A percentile compares a stretch with the other conserved stretches of the same genome.
Conservation (phyloP, 1,140 invertebrate species). For the Polypedilum vanderplanki region DNA sequence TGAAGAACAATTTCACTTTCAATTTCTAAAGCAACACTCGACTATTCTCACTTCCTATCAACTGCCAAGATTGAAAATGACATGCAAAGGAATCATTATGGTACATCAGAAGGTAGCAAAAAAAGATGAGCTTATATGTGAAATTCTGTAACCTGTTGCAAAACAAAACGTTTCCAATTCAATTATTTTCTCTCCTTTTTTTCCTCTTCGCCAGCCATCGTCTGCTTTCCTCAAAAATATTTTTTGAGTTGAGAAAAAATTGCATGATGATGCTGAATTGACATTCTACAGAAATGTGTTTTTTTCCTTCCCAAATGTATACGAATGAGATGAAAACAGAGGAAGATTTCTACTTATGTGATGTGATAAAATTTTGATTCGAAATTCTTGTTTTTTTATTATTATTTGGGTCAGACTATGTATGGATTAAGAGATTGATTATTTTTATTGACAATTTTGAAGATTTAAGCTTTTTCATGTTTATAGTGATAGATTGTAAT, state of each 20-base stretch:
- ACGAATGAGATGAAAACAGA: neutral
- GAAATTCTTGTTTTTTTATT: neutral
- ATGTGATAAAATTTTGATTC: neutral
- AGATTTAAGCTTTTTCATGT: no score
- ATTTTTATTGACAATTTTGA: no score
- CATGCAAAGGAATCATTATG: slow-evolving; percentile 5
- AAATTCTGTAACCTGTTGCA: neutral
- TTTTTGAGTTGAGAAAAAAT: neutral
- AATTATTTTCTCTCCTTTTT: neutral
- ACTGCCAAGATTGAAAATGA: slow-evolving; percentile 1
- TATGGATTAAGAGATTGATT: no score
- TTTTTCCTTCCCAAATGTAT: neutral
- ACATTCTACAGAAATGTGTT: neutral
- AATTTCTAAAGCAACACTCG: neutral
- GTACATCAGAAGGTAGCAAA: neutral
- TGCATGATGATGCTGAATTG: slow-evolving; percentile 12
- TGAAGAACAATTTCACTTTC: slow-evolving; percentile 1
- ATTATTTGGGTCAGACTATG: no score
- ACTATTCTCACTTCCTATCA: neutral
- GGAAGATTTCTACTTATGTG: neutral
- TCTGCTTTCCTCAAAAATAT: neutral
- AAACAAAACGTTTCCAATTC: slow-evolving; percentile 13
- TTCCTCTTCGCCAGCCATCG: neutral
- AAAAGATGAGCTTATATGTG: neutral
- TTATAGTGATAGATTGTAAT: no score